These are phyloP conservation scores for Eupsittula cactorum DNA, from an alignment of 2,113 vertebrate genomes.

Conservation along the genomic window DNA sequence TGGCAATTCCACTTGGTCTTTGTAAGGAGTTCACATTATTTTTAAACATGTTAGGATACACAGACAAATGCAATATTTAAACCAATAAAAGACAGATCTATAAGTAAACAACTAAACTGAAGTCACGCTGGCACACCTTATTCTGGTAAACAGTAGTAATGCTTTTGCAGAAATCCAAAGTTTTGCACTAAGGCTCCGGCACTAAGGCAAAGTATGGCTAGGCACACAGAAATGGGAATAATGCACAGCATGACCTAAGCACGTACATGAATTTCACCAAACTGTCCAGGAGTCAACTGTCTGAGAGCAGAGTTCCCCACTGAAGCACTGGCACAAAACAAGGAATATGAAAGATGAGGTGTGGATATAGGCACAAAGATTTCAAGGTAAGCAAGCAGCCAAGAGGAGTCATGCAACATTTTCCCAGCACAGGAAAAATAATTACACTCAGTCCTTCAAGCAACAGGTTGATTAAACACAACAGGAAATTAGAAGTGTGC, in stretches of 20 bases:
- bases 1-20: not conserved
- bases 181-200: not conserved
- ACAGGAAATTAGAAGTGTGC: constrained; percentile 23
- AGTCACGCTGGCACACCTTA: not conserved
- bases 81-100: not conserved
- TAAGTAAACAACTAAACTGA: not conserved
- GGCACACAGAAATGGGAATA: not conserved
- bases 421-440: not conserved
- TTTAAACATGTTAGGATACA: not conserved
- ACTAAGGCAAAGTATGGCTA: not conserved
- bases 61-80: not conserved
- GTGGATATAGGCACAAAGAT: not conserved
- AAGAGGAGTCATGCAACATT: not conserved
- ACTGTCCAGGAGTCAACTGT: not conserved
- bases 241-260: not conserved
- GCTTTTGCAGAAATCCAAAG: not conserved
- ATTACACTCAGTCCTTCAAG: not conserved
- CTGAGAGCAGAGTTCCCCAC: not conserved
- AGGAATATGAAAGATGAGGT: not conserved
- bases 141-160: not conserved
- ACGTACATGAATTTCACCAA: not conserved
- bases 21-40: not conserved
- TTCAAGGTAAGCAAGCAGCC: not conserved
- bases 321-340: not conserved
- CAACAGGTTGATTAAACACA: constrained; percentile 18